A percentile compares a stretch with the other conserved stretches of the same genome.
phyloP scores from a whole-genome alignment of 2,797 vertebrate species.

The Spheniscus humboldti region DNA sequence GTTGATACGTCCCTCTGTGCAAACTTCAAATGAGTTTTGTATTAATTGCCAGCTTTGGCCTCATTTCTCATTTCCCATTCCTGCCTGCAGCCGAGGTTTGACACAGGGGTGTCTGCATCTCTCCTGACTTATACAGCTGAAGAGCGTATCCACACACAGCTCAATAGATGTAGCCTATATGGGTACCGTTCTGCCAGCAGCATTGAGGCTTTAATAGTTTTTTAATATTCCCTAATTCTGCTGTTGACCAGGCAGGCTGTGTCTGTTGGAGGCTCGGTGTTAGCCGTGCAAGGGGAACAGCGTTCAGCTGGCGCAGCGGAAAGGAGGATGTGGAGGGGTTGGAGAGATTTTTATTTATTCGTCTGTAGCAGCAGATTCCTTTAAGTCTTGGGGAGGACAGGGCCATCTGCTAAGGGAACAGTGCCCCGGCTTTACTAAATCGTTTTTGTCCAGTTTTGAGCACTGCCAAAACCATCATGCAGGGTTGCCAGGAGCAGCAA shows the following conservation, averaged over 20 bases:
- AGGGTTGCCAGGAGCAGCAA: neutral
- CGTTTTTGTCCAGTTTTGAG: neutral
- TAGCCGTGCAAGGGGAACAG: neutral
- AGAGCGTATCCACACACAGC: fast-evolving
- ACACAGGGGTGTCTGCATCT: neutral
- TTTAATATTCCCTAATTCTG: neutral
- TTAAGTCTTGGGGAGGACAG: neutral
- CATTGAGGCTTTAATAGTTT: neutral
- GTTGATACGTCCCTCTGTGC: neutral
- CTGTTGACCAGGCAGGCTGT: neutral
- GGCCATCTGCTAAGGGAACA: neutral
- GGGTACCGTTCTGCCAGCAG: neutral
- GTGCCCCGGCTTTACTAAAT: neutral
- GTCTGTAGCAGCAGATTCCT: neutral
- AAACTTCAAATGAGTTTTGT: neutral
- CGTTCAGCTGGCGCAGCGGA: neutral
- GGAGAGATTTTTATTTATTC: neutral
- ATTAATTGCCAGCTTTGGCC: neutral
- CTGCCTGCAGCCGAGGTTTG: neutral
- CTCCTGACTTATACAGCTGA: neutral
- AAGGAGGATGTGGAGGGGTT: neutral
- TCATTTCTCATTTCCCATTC: neutral
- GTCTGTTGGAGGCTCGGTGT: neutral
- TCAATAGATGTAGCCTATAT: fast-evolving
- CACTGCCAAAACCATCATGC: neutral